phyloP scores from a whole-genome alignment of 2,113 vertebrate species.

The Corythoichthys haematopterus region DNA sequence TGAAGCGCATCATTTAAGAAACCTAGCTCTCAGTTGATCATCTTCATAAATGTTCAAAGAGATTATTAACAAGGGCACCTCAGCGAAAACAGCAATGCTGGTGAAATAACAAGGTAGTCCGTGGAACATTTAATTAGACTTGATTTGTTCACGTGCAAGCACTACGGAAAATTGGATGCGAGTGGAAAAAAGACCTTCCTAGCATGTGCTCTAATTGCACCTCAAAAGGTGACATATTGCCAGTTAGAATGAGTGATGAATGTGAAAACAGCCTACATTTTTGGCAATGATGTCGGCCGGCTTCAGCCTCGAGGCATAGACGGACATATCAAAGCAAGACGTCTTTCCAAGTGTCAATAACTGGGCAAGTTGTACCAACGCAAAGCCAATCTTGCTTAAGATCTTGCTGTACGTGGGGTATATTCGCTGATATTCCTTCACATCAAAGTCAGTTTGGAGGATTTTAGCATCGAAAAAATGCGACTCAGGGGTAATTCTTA shows the following conservation, averaged over 20 bases:
- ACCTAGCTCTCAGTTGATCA: not conserved
- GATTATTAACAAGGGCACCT: slow-evolving; percentile 14
- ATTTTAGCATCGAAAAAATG: slow-evolving; percentile 4
- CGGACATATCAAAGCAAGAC: slow-evolving; percentile 63
- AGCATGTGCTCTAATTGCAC: slow-evolving; percentile 46
- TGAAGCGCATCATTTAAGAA: not conserved
- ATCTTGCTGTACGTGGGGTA: slow-evolving; percentile 39
- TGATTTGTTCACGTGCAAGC: slow-evolving; percentile 20
- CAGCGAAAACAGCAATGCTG: not conserved
- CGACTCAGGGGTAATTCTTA: slow-evolving; percentile 2
- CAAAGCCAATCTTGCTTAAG: slow-evolving; percentile 34
- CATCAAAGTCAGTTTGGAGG: slow-evolving; percentile 51
- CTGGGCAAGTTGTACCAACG: slow-evolving; percentile 34
- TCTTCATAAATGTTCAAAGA: slow-evolving; percentile 15
- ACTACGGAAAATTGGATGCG: slow-evolving; percentile 30
- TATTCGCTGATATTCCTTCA: slow-evolving; percentile 47
- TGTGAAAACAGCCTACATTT: slow-evolving; percentile 54
- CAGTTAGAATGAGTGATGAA: slow-evolving; percentile 63
- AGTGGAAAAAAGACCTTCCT: slow-evolving; percentile 38
- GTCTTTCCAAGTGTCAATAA: slow-evolving; percentile 61
- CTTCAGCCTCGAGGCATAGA: slow-evolving; percentile 54
- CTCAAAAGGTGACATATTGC: slow-evolving; percentile 61
- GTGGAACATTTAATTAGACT: slow-evolving; percentile 18
- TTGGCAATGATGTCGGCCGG: slow-evolving; percentile 38
- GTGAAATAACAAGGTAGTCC: slow-evolving; percentile 19